Evolutionary conservation across 2,113 vertebrate genomes (phyloP), one percentile per base, ranked within the genome.

Genomic region (Haemorhous mexicanus): DNA sequence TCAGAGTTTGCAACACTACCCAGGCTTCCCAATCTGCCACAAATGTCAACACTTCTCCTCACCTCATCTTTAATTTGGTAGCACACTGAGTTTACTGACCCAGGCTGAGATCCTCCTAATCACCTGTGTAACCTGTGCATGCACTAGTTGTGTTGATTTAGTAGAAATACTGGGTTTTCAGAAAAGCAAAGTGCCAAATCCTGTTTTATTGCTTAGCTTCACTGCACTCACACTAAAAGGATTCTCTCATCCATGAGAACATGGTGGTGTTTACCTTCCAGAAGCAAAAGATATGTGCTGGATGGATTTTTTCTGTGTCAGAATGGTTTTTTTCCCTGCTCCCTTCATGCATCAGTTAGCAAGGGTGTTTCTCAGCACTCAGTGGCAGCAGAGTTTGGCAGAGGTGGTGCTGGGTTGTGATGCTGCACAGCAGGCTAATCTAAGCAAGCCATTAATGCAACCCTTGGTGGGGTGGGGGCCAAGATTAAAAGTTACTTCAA

Each of bases 401-500:
- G 74, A 52, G n/a, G 16, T 68, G 35, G 26, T 49, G 23, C 47
- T 85, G 77, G 10, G 8, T 16, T 75, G 47, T 41, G 64, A 49
- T 56, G 76, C 19, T 52, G 43, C 92, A 79, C 94, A 91, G 86
- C 77, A 95, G 82, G 82, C 47, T 74, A 75, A 87, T 53, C 50
- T 93, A 68, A 96, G 82, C 39, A 94, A 77, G 75, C 21, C 64
- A 87, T 94, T 95, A 93, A 86, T 27, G 56, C 44, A 70, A 83
- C 47, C 37, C 76, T 27, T 55, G 41, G 28, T 72, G 30, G 56
- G 24, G 37, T 87, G 91, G 67, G 58, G 88, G 94, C 87, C 86
- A 81, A 95, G 84, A 95, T 87, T 97, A 72, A 89, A 96, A 97
- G 58, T 77, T 96, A n/a, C 23, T 95, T 94, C 92, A 93, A 95